These are phyloP conservation scores for Pomatorhinus ruficollis DNA, from an alignment of 2,113 vertebrate species.

Conservation along the genomic window DNA sequence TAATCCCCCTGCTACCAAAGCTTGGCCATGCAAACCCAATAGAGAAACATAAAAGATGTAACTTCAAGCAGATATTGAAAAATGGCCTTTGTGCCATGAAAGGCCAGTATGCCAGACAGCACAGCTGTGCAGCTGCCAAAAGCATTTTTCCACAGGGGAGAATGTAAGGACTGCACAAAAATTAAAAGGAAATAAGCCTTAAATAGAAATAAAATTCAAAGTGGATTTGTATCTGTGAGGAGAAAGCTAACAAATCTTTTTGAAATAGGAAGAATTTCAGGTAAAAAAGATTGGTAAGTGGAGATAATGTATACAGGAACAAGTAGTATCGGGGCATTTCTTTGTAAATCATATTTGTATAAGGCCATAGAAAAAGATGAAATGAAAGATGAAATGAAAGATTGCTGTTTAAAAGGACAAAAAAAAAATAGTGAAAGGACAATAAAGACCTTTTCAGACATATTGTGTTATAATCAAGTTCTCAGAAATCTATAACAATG, in stretches of 20 bases:
- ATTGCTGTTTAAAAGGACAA: not conserved
- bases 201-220: not conserved
- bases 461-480: not conserved
- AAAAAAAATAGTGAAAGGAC: not conserved
- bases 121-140: not conserved
- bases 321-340: not conserved
- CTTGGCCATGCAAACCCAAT: not conserved
- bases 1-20: not conserved
- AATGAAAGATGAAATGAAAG: not conserved
- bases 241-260: not conserved
- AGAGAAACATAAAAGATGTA: not conserved
- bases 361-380: not conserved
- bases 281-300: not conserved
- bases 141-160: not conserved
- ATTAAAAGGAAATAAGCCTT: not conserved
- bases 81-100: not conserved
- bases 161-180: not conserved
- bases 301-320: not conserved
- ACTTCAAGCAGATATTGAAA: not conserved
- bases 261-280: not conserved
- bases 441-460: not conserved
- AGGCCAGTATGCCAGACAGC: not conserved
- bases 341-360: constrained; percentile 1
- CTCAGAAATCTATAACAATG: not conserved
- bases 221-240: not conserved